Evolutionary conservation across 92 coral and sea anemone species (phyloP), one percentile per base, ranked within the genome.

Genomic region (Paragorgia papillata): DNA sequence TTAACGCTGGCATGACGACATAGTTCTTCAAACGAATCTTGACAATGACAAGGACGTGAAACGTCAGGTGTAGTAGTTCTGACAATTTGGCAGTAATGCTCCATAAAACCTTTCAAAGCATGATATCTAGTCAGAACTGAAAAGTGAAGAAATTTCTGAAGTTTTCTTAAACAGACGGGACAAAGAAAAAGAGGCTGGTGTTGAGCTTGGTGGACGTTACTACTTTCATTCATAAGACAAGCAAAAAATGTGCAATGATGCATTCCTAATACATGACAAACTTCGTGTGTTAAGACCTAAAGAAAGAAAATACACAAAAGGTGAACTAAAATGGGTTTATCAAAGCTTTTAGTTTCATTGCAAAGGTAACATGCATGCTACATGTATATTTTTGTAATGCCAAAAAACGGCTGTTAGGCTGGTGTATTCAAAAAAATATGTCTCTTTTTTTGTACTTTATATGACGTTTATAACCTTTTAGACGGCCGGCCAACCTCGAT

Each of bases 151-250:
- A 92, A 92, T 76, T 86, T 71, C 28, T 94, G 94, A 56, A 94
- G 86, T 63, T 94, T 94, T 22, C 93, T 84, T 69, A 94, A 79
- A 59, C 98, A 94, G 1, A 94, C 80, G 9, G 98, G 98, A 57
- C 97, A 94, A 57, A 94, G 73, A 59, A 88, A 85, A 20, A 94
- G 43, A 1, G 98, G 98, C 46, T 94, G 98, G n/a, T 51, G 68
- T 53, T 91, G 88, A 7, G 98, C 98, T 79, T 90, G 85, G 22
- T 34, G 54, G 62, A 91, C 70, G 2, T 96, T 86, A 18, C 80
- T 69, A 57, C 98, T 94, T 78, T 89, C 95, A 62, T 94, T 94
- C 97, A 91, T 94, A 24, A 90, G 92, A 80, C 98, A 94, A 54
- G 95, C 68, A 69, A 88, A 91, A 69, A 85, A 94, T 41, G 90